Percentiles rank a stretch among this genome's conserved stretches.
phyloP scores from a whole-genome alignment of 2,113 vertebrate species.

The Macquaria australasica region DNA sequence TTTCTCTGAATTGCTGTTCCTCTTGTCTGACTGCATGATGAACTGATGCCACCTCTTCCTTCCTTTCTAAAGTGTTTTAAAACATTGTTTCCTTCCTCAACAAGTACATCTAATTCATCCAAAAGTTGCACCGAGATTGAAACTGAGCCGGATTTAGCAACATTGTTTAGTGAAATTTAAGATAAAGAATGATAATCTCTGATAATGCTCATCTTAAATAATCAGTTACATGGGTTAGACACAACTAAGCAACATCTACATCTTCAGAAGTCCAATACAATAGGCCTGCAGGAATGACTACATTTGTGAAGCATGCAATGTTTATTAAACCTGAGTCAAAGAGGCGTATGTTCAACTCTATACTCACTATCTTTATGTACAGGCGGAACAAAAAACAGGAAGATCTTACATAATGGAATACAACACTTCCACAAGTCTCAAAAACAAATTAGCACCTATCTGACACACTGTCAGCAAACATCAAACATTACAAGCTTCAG shows the following conservation, averaged over 20 bases:
- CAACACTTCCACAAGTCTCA: neutral
- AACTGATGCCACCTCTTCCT: constrained; percentile 73
- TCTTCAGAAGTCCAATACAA: neutral
- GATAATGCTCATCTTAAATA: neutral
- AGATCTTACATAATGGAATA: neutral
- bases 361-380: neutral
- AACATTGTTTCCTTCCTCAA: constrained; percentile 29
- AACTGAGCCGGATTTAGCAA: neutral
- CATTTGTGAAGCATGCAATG: neutral
- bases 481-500: neutral
- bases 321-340: neutral
- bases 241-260: neutral
- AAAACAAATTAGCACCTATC: neutral
- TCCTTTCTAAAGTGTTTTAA: constrained; percentile 27
- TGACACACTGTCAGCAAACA: too few relatives aligned
- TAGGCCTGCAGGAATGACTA: neutral
- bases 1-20: constrained; percentile 87
- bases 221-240: neutral
- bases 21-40: constrained; percentile 48
- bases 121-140: neutral
- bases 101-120: neutral
- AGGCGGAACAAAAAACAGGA: neutral
- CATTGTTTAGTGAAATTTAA: neutral
- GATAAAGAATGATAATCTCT: neutral
- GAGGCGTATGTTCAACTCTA: neutral